Evolutionary conservation across 2,113 vertebrate genomes (phyloP), one percentile per base, ranked within the genome.

Genomic region (Ailuropoda melanoleuca): DNA sequence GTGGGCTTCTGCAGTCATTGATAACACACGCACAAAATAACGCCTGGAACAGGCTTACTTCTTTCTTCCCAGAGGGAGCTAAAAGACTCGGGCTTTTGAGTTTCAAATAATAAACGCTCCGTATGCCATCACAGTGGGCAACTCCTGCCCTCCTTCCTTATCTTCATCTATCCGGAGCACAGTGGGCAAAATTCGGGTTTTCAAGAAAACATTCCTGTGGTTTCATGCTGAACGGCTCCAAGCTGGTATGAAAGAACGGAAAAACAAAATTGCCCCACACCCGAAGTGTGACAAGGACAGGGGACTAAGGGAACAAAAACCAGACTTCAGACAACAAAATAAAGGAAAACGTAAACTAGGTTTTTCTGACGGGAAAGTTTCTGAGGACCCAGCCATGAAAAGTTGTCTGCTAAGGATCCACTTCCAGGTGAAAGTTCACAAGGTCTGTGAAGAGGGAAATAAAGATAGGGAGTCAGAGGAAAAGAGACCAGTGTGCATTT

Each of bases 141-240:
- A 48, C n/a, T 34, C 85, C 58, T 17, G 8, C 48, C 62, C 29
- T n/a, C 60, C 66, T 91, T 53, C 46, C 53, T 87, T 84, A 85
- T 86, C 87, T 68, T 56, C 80, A 88, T 56, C 66, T 8, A 58
- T 95, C 87, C 0, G 0, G 84, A 92, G 88, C 18, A n/a, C 8
- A 2, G 62, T 80, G 46, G 94, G 88, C 94, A 91, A 87, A 62
- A 56, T 53, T 64, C 58, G 81, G 53, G 75, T 88, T 96, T 96
- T 96, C 39, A 46, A 48, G 24, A 23, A 85, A 92, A 46, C 94
- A 96, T 96, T 97, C 90, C 91, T 97, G 95, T 90, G 95, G 97
- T 97, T 97, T 97, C 77, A 60, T 58, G 53, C 39, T 34, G 48
- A 92, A 85, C 31, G 58, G 75, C 46, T 88, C 34, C n/a, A 55